A percentile compares a stretch with the other conserved stretches of the same genome.
Evolutionary conservation across 2,113 vertebrate genomes (phyloP).

Genomic region (Syrrhaptes paradoxus): DNA sequence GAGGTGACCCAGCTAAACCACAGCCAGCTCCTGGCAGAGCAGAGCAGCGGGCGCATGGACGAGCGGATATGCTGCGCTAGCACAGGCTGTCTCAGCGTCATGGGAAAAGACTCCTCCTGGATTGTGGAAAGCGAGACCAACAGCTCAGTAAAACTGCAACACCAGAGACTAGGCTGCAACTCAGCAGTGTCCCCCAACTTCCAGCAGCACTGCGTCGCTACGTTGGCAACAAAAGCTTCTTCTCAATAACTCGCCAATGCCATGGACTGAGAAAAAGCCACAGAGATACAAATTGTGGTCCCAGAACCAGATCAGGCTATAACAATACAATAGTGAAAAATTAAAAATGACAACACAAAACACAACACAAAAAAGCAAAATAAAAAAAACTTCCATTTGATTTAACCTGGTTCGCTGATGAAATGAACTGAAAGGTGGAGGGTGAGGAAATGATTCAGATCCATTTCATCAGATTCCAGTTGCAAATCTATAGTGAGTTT

Average conservation of each 20-base stretch:
- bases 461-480: slow-evolving; percentile 55
- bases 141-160: slow-evolving; percentile 80
- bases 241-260: slow-evolving; percentile 86
- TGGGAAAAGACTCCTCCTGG: slow-evolving; percentile 88
- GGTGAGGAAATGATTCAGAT: slow-evolving; percentile 12
- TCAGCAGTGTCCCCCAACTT: slow-evolving; percentile 92
- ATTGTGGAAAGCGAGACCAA: slow-evolving; percentile 83
- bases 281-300: slow-evolving; percentile 5
- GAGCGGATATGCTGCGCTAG: slow-evolving; percentile 76
- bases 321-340: slow-evolving; percentile 10
- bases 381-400: slow-evolving; percentile 22
- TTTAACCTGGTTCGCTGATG: slow-evolving; percentile 69
- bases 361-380: not conserved
- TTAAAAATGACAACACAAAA: not conserved
- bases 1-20: slow-evolving; percentile 74
- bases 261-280: slow-evolving; percentile 55
- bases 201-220: slow-evolving; percentile 97
- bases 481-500: slow-evolving; percentile 70
- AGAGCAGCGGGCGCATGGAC: slow-evolving; percentile 60
- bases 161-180: slow-evolving; percentile 97
- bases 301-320: slow-evolving; percentile 36
- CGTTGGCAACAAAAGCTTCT: slow-evolving; percentile 94
- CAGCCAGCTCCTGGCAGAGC: slow-evolving; percentile 73
- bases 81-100: slow-evolving; percentile 79
- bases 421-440: slow-evolving; percentile 40